Evolutionary conservation across 2,888 invertebrate genomes (phyloP).

Genomic region (Bedellia somnulentella): DNA sequence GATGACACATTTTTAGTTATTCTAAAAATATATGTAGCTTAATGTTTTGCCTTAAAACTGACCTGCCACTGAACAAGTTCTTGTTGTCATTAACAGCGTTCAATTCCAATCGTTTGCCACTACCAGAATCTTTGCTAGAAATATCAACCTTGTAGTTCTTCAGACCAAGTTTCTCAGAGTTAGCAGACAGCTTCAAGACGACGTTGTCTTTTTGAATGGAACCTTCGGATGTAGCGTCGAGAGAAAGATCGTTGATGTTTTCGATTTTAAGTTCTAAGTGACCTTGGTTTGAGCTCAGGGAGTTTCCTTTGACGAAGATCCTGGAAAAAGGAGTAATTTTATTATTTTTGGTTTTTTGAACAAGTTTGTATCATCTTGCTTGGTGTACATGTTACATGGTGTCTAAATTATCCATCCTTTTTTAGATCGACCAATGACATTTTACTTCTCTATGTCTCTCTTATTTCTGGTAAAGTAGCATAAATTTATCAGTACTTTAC

Average conservation of each 20-base stretch:
- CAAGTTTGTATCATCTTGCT: no score
- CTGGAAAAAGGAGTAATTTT: slow-evolving; percentile 17
- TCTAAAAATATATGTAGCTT: no score
- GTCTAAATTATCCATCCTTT: no score
- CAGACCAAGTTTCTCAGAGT: slow-evolving; percentile 65
- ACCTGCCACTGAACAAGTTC: slow-evolving; percentile 72
- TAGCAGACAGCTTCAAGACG: slow-evolving; percentile 58
- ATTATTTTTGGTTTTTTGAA: background rate
- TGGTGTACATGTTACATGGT: no score
- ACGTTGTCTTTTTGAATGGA: slow-evolving; percentile 68
- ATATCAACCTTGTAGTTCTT: slow-evolving; percentile 68
- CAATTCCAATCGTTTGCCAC: slow-evolving; percentile 66
- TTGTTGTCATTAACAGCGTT: slow-evolving; percentile 65
- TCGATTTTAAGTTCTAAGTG: slow-evolving; percentile 57
- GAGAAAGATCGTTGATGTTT: slow-evolving; percentile 51
- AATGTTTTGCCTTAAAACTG: no score
- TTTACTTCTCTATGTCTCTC: no score
- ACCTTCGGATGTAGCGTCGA: slow-evolving; percentile 56
- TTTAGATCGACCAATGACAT: no score
- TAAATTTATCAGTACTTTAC: no score
- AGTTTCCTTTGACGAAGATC: slow-evolving; percentile 30
- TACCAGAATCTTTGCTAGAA: slow-evolving; percentile 61
- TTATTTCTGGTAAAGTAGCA: no score
- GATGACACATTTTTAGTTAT: no score
- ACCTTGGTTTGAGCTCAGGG: slow-evolving; percentile 59